Evolutionary conservation across 2,113 vertebrate genomes (phyloP).

Genomic region (Nothobranchius furzeri): DNA sequence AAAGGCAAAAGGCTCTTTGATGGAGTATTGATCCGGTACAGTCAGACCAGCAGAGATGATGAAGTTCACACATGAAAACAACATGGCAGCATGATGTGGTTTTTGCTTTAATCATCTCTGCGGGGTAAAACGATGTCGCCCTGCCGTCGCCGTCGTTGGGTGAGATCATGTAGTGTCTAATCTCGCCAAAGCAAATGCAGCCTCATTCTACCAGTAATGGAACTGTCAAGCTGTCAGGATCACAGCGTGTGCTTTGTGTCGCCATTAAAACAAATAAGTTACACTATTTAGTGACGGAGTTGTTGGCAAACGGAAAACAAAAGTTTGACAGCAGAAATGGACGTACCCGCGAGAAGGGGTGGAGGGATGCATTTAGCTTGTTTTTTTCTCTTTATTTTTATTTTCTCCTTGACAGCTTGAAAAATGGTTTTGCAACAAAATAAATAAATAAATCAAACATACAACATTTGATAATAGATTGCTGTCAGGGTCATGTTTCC

Average conservation of each 20-base stretch:
- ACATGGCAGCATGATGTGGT: slow-evolving; percentile 17
- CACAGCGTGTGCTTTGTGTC: slow-evolving; percentile 7
- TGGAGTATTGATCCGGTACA: slow-evolving; percentile 74
- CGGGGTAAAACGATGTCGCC: slow-evolving; percentile 4
- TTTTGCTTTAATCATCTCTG: slow-evolving; percentile 36
- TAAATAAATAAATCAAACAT: slow-evolving; percentile 42
- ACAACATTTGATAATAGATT: slow-evolving; percentile 64
- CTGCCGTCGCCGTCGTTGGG: slow-evolving; percentile 22
- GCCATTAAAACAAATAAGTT: slow-evolving; percentile 36
- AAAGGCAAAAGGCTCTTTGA: slow-evolving; percentile 56
- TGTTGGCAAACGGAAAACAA: slow-evolving; percentile 32
- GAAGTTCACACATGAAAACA: slow-evolving; percentile 51
- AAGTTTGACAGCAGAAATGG: background rate
- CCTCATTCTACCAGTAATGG: slow-evolving; percentile 23
- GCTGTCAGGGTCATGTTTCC: slow-evolving; percentile 64
- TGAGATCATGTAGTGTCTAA: slow-evolving; percentile 18
- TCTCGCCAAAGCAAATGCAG: slow-evolving; percentile 22
- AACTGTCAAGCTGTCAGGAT: slow-evolving; percentile 44
- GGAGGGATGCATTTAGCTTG: slow-evolving; percentile 38
- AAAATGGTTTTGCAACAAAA: slow-evolving; percentile 57
- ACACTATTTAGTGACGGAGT: slow-evolving; percentile 30
- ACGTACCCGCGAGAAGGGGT: slow-evolving; percentile 25
- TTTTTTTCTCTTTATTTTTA: slow-evolving; percentile 50
- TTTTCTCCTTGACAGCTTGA: slow-evolving; percentile 64
- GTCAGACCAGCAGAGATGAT: slow-evolving; percentile 64